phyloP scores from a whole-genome alignment of 2,113 vertebrate genomes.

The Scytalopus superciliaris region DNA sequence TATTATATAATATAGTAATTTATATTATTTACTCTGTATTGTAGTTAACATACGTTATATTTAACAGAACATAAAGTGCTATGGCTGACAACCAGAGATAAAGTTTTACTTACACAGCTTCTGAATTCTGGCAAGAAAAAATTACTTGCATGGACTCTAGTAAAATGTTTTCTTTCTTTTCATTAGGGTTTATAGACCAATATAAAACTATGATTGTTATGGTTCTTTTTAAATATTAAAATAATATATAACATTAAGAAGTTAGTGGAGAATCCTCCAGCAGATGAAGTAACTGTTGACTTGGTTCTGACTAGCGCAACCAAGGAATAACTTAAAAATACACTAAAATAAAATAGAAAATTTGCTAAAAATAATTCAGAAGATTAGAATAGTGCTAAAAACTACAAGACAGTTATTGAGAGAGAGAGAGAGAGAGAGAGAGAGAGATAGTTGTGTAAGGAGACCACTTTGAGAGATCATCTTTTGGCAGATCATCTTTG shows the following conservation, averaged over 20 bases:
- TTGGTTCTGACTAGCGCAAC: neutral
- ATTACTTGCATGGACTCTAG: neutral
- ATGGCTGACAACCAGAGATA: neutral
- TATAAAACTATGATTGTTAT: neutral
- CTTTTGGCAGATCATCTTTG: neutral
- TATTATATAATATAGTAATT: too few relatives aligned
- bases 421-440: neutral
- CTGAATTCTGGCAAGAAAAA: neutral
- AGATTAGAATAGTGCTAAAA: neutral
- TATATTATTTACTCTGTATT: neutral
- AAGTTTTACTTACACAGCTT: neutral
- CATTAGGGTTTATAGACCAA: neutral
- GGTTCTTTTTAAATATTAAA: neutral
- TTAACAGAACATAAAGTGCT: neutral
- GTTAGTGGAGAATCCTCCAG: neutral
- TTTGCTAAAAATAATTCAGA: neutral
- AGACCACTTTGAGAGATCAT: neutral
- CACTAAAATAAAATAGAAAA: neutral
- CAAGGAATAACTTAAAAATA: neutral
- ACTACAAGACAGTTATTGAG: neutral
- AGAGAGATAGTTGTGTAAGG: neutral
- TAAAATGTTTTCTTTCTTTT: neutral
- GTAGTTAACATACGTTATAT: neutral
- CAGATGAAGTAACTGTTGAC: neutral
- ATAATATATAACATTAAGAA: neutral